Conservation (phyloP, 2,797 vertebrate genomes). For the Moxostoma hubbsi region DNA sequence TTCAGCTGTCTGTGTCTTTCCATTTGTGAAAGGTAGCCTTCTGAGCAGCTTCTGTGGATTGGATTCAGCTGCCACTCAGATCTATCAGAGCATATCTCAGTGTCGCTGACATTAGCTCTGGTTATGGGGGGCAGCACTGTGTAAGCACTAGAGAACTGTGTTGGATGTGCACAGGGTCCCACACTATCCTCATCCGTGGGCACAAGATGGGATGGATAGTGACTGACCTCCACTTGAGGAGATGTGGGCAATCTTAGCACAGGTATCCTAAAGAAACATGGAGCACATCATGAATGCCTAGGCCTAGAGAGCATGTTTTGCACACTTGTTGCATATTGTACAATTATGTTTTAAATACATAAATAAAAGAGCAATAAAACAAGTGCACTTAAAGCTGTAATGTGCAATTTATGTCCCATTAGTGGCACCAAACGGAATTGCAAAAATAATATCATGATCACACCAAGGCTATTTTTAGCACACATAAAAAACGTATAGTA, state of each 20-base stretch:
- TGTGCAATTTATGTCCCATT: neutral
- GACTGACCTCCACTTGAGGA: neutral
- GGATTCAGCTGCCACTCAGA: conserved; percentile 43
- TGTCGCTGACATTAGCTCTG: conserved; percentile 53
- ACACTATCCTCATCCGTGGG: conserved; percentile 29
- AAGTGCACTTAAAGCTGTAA: neutral
- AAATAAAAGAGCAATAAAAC: too few relatives aligned
- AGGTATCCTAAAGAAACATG: conserved; percentile 38
- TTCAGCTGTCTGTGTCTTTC: conserved; percentile 74
- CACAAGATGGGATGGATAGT: neutral
- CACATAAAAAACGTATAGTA: too few relatives aligned
- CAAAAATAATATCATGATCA: neutral
- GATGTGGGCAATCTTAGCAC: conserved; percentile 6
- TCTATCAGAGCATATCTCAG: conserved; percentile 44
- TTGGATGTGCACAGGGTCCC: conserved; percentile 35
- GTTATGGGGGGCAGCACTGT: conserved; percentile 76
- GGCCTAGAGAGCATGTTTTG: too few relatives aligned
- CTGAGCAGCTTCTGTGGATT: conserved; percentile 73
- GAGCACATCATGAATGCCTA: neutral
- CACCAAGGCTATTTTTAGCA: too few relatives aligned
- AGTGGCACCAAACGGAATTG: neutral
- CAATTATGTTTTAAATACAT: too few relatives aligned
- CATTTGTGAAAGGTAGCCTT: conserved; percentile 76
- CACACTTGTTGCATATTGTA: too few relatives aligned
- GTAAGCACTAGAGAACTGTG: conserved; percentile 51